Evolutionary conservation across 2,888 invertebrate genomes (phyloP).

Genomic region (Limnephilus rhombicus): DNA sequence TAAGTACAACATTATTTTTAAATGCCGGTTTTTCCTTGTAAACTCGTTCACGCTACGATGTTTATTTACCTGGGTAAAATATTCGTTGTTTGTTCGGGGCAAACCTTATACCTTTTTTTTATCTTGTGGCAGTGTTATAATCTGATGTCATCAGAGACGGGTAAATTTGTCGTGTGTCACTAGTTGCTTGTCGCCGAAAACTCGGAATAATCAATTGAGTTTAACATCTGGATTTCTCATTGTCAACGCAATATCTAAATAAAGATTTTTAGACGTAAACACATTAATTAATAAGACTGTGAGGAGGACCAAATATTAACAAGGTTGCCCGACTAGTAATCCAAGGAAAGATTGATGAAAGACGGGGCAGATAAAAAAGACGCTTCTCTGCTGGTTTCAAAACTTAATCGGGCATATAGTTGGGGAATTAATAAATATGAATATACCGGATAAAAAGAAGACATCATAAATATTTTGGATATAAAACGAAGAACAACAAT

Average conservation of each 20-base stretch:
- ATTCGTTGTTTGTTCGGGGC: background rate
- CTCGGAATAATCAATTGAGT: background rate
- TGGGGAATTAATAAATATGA: no score
- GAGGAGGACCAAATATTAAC: background rate
- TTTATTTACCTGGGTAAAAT: background rate
- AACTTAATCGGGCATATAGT: background rate
- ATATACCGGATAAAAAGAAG: no score
- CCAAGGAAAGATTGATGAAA: background rate
- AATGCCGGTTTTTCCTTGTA: background rate
- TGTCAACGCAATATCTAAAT: constrained; percentile 7
- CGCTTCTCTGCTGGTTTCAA: background rate
- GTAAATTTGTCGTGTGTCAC: background rate
- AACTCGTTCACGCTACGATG: background rate
- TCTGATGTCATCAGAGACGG: background rate
- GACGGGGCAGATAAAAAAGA: background rate
- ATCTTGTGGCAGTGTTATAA: background rate
- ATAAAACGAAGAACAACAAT: no score
- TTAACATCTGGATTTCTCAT: constrained; percentile 14
- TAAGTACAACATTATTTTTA: background rate
- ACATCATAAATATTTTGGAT: no score
- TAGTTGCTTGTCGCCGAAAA: background rate
- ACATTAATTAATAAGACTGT: background rate
- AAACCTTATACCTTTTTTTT: background rate
- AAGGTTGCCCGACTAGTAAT: background rate
- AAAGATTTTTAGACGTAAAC: background rate